Percentiles rank a stretch among this genome's conserved stretches.
phyloP scores from a whole-genome alignment of 2,113 vertebrate genomes.

The Gymnobelideus leadbeateri region DNA sequence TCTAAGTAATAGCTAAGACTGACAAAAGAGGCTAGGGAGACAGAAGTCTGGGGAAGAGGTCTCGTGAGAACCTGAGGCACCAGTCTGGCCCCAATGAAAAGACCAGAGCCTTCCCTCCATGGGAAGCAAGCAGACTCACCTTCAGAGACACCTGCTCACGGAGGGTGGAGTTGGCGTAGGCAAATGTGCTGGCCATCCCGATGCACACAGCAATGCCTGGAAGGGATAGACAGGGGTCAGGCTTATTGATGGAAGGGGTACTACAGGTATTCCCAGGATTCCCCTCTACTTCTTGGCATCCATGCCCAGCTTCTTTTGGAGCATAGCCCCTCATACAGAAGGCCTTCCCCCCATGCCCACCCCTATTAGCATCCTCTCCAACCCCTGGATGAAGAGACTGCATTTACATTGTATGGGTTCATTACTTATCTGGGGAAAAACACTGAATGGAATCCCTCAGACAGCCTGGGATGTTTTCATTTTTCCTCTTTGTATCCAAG shows the following conservation, averaged over 20 bases:
- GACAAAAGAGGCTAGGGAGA: background rate
- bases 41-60: background rate
- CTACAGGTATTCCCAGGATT: background rate
- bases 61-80: background rate
- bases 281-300: background rate
- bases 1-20: background rate
- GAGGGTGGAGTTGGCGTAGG: conserved; percentile 94
- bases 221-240: conserved; percentile 7
- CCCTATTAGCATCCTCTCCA: background rate
- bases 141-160: conserved; percentile 96
- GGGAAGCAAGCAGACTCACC: conserved; percentile 84
- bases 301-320: background rate
- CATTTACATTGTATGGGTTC: background rate
- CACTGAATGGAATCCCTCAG: background rate
- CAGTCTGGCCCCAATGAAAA: background rate
- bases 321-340: background rate
- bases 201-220: conserved; percentile 96
- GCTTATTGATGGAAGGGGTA: background rate
- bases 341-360: background rate
- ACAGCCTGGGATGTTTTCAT: background rate
- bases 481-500: background rate
- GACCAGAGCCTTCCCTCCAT: accelerated
- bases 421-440: background rate
- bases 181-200: conserved; percentile 97
- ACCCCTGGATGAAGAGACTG: background rate